Base-by-base conservation (phyloP, 2,888 invertebrate species). In the Aethes cnicana region DNA sequence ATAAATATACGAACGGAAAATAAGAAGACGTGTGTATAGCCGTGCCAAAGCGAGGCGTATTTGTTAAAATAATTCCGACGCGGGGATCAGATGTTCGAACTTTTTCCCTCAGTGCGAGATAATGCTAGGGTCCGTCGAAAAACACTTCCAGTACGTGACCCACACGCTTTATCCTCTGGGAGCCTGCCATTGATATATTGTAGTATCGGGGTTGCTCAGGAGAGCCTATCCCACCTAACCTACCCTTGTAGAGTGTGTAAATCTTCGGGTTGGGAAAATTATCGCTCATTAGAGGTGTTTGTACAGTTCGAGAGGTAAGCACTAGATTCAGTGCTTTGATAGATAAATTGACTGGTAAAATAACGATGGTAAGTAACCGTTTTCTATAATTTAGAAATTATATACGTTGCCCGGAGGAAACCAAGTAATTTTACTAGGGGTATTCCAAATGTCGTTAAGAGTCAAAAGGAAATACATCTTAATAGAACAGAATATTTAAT, bases 81-180 rank as follows among this genome's bases (percentile, higher is more conserved):
- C 43, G 49, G 59, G 63, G 62, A 61, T 64, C 66, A 66, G 62
- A 66, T 70, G 68, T 64, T 66, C 53, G 53, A 69, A 66, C 62
- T 68, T 69, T 68, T 73, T 72, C 69, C 67, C 63, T 67, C 63
- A 62, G 64, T 64, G 67, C 62, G 62, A 66, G 74, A 75, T 80
- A 79, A 77, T 74, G 71, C 64, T 61, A 59, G 70, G 77, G 76
- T 77, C 68, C 66, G 72, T 74, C 66, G 79, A 74, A 82, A 84
- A 84, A 82, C 83, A 84, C 74, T 79, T 69, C 68, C 66, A 62
- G 72, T 76, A 83, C 84, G 84, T 84, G 84, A 83, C 77, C 79
- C 71, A 72, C 69, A 73, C 76, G 73, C 68, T 75, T 73, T 73
- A 77, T 76, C 80, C 77, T 72, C 60, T 41, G 62, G 61, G 64